Base-by-base conservation (phyloP, 2,888 invertebrate species). In the Tryphoninae sp. region DNA sequence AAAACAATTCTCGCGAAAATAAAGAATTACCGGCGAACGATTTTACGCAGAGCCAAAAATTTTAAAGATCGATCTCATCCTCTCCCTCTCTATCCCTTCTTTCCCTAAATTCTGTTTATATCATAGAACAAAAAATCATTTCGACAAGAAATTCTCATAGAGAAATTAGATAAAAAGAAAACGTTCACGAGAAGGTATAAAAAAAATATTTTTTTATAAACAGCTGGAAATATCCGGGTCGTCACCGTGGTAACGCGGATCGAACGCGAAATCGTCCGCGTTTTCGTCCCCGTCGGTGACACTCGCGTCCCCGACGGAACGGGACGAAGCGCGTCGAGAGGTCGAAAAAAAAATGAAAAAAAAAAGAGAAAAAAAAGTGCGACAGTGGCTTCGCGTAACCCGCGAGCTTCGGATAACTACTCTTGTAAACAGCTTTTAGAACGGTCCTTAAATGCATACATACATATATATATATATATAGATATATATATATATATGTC, bases 371-470 rank as follows among this genome's bases (percentile, higher is more conserved):
- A 33, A 33, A 33, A 33, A 33, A 6, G 33, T 6, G 4, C 33
- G 58, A 55, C 53, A 53, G 22, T 42, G 16, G 23, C 61, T 53
- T 64, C 59, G 81, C 78, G 83, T 82, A 79, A 80, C 80, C 67
- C 80, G 80, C 80, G 67, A 81, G 67, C 61, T 26, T 73, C 72
- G 73, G 80, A 87, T 90, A 91, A 91, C 87, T 78, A 85, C 80
- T 85, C 87, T 84, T 83, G 87, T 88, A 91, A 91, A 91, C 87
- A 91, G 84, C 90, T 89, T 90, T 89, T 88, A 89, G 89, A 89
- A 89, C 86, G 86, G 84, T 86, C 84, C 87, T 89, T 86, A 87
- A 88, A 88, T 65, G 19, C 40, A 62, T 68, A 80, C 45, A 51
- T 69, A 19, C 40, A 61, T 68, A 53, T n/a, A 22, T 51, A 53